Conservation (phyloP, 2,113 vertebrate genomes). For the Muscicapa adusta region DNA sequence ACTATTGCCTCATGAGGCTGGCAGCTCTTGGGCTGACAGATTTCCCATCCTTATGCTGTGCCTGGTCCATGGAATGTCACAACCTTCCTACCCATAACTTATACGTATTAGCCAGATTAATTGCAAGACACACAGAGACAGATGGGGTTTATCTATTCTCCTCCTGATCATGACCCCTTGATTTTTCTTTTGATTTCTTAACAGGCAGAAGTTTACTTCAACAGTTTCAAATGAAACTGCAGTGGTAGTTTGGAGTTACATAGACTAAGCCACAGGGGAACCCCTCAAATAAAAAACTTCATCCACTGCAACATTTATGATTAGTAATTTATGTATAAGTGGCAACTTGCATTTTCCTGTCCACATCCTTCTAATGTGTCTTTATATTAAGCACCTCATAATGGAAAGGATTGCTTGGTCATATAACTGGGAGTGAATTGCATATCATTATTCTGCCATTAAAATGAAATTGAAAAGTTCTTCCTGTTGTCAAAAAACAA, state of each 20-base stretch:
- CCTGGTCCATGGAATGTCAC: background rate
- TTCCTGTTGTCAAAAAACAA: background rate
- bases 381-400: background rate
- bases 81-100: background rate
- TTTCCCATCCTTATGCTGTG: background rate
- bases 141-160: background rate
- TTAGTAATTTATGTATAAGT: background rate
- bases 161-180: background rate
- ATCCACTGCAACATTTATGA: background rate
- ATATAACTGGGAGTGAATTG: background rate
- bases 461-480: background rate
- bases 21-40: background rate
- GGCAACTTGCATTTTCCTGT: background rate
- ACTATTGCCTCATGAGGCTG: background rate
- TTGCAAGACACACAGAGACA: background rate
- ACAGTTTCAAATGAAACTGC: background rate
- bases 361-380: background rate
- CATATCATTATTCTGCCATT: background rate
- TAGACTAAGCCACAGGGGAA: background rate
- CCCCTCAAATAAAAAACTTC: background rate
- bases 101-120: background rate
- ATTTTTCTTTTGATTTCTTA: background rate
- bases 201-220: background rate
- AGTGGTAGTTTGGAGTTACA: background rate
- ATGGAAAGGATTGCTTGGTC: background rate